Evolutionary conservation across 2,797 vertebrate genomes (phyloP).

Genomic region (Apogon hyalosoma): DNA sequence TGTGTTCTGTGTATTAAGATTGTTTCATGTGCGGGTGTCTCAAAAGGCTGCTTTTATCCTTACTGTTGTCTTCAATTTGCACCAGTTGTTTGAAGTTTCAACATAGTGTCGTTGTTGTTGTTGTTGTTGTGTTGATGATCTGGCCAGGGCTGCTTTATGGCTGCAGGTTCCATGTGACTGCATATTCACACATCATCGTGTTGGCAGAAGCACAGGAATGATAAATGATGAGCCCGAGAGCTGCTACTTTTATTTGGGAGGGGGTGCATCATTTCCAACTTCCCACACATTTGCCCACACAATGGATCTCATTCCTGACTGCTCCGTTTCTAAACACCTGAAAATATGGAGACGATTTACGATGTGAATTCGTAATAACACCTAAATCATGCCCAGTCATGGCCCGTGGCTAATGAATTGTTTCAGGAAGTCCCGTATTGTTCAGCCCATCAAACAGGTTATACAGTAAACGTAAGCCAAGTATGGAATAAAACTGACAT

Average conservation of each 20-base stretch:
- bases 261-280: conserved; percentile 1
- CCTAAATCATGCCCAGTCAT: not conserved
- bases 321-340: not conserved
- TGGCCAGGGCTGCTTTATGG: not conserved
- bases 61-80: conserved; percentile 32
- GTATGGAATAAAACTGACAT: too few relatives aligned
- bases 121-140: not conserved
- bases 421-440: not conserved
- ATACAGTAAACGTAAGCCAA: too few relatives aligned
- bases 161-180: conserved; percentile 1
- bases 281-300: conserved; percentile 11
- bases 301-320: not conserved
- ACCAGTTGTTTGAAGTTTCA: conserved; percentile 19
- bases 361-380: not conserved
- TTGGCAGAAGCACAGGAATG: conserved; percentile 1
- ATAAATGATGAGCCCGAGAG: conserved; percentile 25
- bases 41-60: conserved; percentile 27
- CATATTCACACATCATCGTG: conserved; percentile 27
- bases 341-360: conserved; percentile 13
- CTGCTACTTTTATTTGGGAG: conserved; percentile 6
- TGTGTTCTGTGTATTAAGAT: conserved; percentile 6
- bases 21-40: conserved; percentile 39
- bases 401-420: not conserved
- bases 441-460: not conserved
- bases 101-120: not conserved